These are phyloP conservation scores for Rhyacophila evoluta DNA, from an alignment of 2,888 invertebrate genomes.

Conservation along the genomic window DNA sequence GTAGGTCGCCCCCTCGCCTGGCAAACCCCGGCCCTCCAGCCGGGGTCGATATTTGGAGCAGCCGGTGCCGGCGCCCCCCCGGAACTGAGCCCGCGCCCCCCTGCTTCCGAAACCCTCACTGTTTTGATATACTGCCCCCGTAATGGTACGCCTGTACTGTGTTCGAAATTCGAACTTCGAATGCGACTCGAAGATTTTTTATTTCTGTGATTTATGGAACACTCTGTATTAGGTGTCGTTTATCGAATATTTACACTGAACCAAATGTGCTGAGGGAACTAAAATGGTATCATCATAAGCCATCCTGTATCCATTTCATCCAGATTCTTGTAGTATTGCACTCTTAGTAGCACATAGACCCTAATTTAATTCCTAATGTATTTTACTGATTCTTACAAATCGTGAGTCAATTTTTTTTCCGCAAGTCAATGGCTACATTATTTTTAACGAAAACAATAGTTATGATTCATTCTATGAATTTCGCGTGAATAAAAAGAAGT, in stretches of 20 bases:
- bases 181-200: conserved; percentile 15
- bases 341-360: too few species aligned
- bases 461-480: too few species aligned
- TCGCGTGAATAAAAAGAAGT: too few species aligned
- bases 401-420: too few species aligned
- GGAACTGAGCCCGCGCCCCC: conserved; percentile 19
- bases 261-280: too few species aligned
- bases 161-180: background rate
- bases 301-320: too few species aligned
- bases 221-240: conserved; percentile 7
- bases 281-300: too few species aligned
- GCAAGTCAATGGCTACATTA: too few species aligned
- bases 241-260: background rate
- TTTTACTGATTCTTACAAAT: too few species aligned
- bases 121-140: conserved; percentile 51
- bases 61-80: conserved; percentile 52
- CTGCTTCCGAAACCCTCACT: conserved; percentile 36
- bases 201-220: conserved; percentile 11
- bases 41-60: conserved; percentile 55
- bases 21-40: conserved; percentile 25
- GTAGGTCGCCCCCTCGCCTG: conserved; percentile 39
- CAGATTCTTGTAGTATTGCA: too few species aligned
- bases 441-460: too few species aligned
- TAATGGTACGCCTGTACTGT: conserved; percentile 37
- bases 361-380: too few species aligned